Conservation (phyloP, 2,113 vertebrate species). For the Mus spicilegus region DNA sequence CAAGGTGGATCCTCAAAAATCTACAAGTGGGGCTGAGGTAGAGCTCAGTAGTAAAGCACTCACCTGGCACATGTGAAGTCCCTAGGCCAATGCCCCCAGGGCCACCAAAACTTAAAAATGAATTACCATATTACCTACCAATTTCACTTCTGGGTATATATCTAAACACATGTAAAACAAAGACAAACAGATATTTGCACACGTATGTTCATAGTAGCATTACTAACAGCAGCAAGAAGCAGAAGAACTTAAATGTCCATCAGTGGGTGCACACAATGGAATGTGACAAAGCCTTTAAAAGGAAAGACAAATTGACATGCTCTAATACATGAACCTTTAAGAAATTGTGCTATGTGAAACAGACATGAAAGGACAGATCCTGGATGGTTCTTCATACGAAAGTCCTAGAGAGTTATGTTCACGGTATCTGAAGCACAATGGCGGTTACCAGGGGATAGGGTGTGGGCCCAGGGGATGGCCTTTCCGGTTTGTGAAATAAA, state of each 20-base stretch:
- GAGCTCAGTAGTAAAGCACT: neutral
- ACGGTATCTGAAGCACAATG: neutral
- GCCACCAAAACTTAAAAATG: neutral
- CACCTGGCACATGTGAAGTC: neutral
- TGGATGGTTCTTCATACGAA: neutral
- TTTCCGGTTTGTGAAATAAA: neutral
- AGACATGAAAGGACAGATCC: constrained; percentile 10
- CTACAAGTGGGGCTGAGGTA: neutral
- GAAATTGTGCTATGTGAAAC: neutral
- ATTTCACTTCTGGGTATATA: neutral
- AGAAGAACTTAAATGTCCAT: neutral
- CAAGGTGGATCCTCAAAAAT: neutral
- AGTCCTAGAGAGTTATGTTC: neutral
- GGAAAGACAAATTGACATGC: neutral
- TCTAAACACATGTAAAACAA: neutral
- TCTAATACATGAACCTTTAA: neutral
- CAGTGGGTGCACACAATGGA: neutral
- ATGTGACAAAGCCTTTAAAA: neutral
- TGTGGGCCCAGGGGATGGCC: neutral
- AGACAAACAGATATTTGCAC: neutral
- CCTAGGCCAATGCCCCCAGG: neutral
- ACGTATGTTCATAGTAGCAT: neutral
- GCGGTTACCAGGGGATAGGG: no score
- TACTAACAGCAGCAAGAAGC: neutral
- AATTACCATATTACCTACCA: neutral